phyloP scores from a whole-genome alignment of 23 tunicate species.

The Phallusia fumigata region DNA sequence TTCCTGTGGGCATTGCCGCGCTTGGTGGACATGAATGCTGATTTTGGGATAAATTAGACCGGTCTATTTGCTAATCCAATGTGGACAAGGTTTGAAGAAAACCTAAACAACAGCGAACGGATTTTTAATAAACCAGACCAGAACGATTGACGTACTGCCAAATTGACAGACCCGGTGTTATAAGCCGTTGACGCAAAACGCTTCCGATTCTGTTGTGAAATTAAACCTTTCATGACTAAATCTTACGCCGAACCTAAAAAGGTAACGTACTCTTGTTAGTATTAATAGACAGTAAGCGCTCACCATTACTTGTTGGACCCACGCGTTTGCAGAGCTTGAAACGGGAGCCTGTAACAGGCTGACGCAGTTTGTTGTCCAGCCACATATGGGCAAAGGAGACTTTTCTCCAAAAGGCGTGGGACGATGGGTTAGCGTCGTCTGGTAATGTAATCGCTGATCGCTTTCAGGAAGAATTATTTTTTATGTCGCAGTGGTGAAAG shows the following conservation, averaged over 20 bases:
- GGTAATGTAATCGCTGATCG: neutral
- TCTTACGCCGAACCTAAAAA: too few relatives aligned
- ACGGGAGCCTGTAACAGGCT: too few relatives aligned
- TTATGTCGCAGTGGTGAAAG: neutral
- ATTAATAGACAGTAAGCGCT: neutral
- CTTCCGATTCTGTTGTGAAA: too few relatives aligned
- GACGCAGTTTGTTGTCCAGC: neutral
- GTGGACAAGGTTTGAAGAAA: neutral
- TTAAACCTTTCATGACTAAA: too few relatives aligned
- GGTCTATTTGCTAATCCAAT: neutral
- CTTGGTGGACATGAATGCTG: neutral
- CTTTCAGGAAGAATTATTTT: neutral
- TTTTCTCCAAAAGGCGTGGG: neutral
- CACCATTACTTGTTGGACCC: neutral
- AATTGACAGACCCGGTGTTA: too few relatives aligned
- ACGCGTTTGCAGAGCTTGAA: neutral
- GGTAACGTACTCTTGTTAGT: too few relatives aligned
- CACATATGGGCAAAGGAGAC: neutral
- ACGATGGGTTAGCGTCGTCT: neutral
- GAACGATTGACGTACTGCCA: too few relatives aligned
- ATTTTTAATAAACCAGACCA: too few relatives aligned
- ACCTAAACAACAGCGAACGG: neutral
- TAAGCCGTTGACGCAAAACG: too few relatives aligned
- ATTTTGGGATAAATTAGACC: neutral
- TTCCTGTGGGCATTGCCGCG: neutral